Conservation (phyloP, 2,113 vertebrate genomes). For the Heterotilapia buettikoferi region DNA sequence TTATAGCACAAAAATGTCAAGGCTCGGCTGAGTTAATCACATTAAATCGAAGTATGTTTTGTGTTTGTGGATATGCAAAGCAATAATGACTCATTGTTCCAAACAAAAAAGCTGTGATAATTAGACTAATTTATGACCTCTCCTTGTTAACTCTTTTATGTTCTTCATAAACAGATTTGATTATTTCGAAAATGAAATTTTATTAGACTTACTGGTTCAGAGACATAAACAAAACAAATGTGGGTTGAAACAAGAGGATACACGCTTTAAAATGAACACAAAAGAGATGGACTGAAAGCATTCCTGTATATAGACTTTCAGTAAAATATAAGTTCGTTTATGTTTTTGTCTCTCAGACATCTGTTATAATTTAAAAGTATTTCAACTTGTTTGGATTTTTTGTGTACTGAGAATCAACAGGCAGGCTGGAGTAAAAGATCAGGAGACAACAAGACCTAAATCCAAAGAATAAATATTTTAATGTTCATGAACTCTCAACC, state of each 20-base stretch:
- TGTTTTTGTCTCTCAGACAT: not conserved
- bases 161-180: conserved; percentile 39
- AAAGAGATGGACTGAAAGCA: not conserved
- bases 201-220: not conserved
- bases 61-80: conserved; percentile 35
- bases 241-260: not conserved
- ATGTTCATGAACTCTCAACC: conserved; percentile 31
- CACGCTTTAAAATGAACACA: not conserved
- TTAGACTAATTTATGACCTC: conserved; percentile 25
- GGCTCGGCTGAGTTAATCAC: conserved; percentile 15
- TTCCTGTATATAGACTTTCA: conserved; percentile 11
- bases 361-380: not conserved
- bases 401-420: not conserved
- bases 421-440: not conserved
- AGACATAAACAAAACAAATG: not conserved
- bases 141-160: conserved; percentile 16
- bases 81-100: conserved; percentile 43
- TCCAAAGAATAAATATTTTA: not conserved
- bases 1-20: conserved; percentile 4
- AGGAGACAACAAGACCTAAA: not conserved
- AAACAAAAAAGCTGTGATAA: conserved; percentile 17
- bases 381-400: not conserved
- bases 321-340: not conserved
- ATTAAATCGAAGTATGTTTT: conserved; percentile 27
- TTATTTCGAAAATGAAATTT: conserved; percentile 13